Evolutionary conservation across 2,113 vertebrate genomes (phyloP).

Genomic region (Prietella phreatophila): DNA sequence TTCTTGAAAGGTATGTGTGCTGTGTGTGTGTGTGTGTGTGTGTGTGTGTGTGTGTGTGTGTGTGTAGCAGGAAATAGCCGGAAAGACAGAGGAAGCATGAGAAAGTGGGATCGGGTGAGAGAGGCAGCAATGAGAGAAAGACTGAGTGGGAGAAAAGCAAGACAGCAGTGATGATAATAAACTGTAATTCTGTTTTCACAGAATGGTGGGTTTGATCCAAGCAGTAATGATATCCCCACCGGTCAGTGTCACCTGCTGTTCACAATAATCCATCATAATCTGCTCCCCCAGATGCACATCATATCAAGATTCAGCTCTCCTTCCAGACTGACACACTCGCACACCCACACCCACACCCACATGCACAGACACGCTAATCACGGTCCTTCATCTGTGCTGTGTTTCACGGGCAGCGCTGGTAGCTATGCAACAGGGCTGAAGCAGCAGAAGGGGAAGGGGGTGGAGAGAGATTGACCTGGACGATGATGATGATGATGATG

Average conservation of each 20-base stretch:
- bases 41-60: not conserved
- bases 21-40: not conserved
- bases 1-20: not conserved
- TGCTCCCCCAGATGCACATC: constrained; percentile 7
- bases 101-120: not conserved
- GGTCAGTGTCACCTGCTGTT: constrained; percentile 30
- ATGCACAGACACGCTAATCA: constrained; percentile 41
- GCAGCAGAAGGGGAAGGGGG: constrained; percentile 47
- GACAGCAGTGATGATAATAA: constrained; percentile 2
- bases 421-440: constrained; percentile 54
- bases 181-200: constrained; percentile 26
- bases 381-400: constrained; percentile 46
- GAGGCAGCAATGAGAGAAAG: not conserved
- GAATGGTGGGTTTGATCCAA: not conserved
- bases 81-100: constrained; percentile 5
- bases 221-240: not conserved
- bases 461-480: constrained; percentile 34
- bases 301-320: constrained; percentile 29
- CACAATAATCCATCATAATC: constrained; percentile 8
- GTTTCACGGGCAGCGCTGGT: constrained; percentile 50
- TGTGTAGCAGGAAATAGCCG: constrained; percentile 4
- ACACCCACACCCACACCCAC: constrained; percentile 25
- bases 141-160: constrained; percentile 18
- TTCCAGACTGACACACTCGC: constrained; percentile 45
- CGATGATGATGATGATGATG: not conserved